Percentiles rank a stretch among this genome's conserved stretches.
phyloP scores from a whole-genome alignment of 1,140 invertebrate species.

The Lordiphosa collinella region DNA sequence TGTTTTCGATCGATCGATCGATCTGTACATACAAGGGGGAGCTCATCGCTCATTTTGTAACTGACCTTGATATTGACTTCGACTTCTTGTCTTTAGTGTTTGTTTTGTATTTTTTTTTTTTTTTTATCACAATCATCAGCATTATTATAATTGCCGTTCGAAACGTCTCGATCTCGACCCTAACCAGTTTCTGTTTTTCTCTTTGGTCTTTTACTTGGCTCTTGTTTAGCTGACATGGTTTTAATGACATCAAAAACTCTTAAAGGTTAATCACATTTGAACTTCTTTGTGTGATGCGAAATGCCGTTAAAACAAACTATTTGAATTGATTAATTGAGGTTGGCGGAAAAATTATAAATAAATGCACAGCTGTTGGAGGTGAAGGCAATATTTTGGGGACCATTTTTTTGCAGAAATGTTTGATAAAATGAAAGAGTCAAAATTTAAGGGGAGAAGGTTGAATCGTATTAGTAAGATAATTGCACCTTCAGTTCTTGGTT shows the following conservation, averaged over 20 bases:
- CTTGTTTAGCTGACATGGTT: constrained; percentile 54
- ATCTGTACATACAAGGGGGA: constrained; percentile 8
- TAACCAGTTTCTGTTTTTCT: constrained; percentile 48
- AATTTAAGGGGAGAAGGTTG: no score
- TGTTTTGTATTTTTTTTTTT: constrained; percentile 3
- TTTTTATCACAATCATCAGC: constrained; percentile 25
- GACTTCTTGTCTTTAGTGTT: constrained; percentile 5
- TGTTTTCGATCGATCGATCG: constrained; percentile 27
- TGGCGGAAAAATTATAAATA: neutral
- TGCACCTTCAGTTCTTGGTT: no score
- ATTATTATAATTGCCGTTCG: constrained; percentile 43
- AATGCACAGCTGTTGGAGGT: neutral
- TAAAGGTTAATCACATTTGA: constrained; percentile 76
- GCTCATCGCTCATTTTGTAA: constrained; percentile 54
- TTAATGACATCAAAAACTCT: constrained; percentile 61
- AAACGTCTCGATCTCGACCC: constrained; percentile 43
- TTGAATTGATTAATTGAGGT: constrained; percentile 15
- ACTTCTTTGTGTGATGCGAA: constrained; percentile 30
- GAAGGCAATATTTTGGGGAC: neutral
- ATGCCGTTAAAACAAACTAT: constrained; percentile 13
- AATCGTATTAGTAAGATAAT: neutral
- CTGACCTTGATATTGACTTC: constrained; percentile 75
- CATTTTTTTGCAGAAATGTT: no score
- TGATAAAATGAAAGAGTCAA: no score
- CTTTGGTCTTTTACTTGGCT: constrained; percentile 1